Evolutionary conservation across 2,113 vertebrate species (phyloP), one percentile per base, ranked within the genome.

Genomic region (Trematocara nigrifrons): DNA sequence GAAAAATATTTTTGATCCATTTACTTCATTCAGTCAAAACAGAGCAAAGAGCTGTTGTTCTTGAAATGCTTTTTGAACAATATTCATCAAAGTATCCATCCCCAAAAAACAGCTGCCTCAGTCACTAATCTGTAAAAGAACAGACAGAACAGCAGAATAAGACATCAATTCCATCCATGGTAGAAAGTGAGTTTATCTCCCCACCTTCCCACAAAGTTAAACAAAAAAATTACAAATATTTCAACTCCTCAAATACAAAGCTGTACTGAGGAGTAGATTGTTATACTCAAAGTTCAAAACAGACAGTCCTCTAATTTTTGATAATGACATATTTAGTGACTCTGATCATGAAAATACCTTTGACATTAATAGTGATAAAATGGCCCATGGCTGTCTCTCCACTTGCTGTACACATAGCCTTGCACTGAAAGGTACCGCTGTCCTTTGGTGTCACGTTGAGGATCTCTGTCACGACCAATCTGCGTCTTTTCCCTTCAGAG

Each of bases 381-480:
- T 89, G 93, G 29, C 94, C 94, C 77, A 81, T 80, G 1, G 69
- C 74, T 1, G 1, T 2, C 2, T 42, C 29, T 13, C 2, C 0
- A 1, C 0, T 20, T 29, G 1, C 0, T 0, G 15, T 0, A 22
- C 93, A 95, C 6, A 0, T 0, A 5, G 92, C 94, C 2, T 5
- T 15, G 81, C 94, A 95, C 2, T 95, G 94, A 51, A 49, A 94
- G 0, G 0, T 1, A 0, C 88, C 89, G 0, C 0, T 0, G 69
- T 95, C 91, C 1, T 59, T 1, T 2, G 2, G 3, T 2, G 3
- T 33, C 47, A 93, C 18, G 1, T 57, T 1, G 1, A 91, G 31
- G 2, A 95, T 90, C 54, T 94, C 88, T 1, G 91, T 94, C 71
- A 64, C 31, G 1, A 93, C 83, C n/a, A 42, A 52, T 9, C 94